Base-by-base conservation (phyloP, 2,888 invertebrate genomes). In the Aplocera efformata region DNA sequence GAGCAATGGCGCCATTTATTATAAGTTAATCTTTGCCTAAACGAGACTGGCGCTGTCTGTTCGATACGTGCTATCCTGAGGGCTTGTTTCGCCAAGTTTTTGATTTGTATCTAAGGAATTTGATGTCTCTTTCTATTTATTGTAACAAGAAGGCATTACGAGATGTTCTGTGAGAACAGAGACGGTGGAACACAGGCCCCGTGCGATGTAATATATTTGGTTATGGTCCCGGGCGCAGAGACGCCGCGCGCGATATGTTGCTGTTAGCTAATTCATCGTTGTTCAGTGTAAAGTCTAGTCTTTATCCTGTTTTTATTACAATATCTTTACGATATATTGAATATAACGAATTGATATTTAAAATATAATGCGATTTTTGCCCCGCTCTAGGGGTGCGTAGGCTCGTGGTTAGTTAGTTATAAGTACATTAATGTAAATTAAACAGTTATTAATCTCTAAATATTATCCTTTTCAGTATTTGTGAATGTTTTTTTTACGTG, bases 231-330 rank as follows among this genome's bases (percentile, higher is more conserved):
- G 68, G 67, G 67, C 72, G 52, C 57, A 57, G 62, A 53, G 72
- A 52, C 34, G 35, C 54, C 58, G 56, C 58, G 63, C 63, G 76
- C 79, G 76, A 71, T 73, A 72, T 69, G 72, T 80, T 78, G 81
- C 79, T 79, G 79, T 83, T 82, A 75, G 81, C 78, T 72, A 74
- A 74, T 66, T 79, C 77, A 76, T 82, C 82, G 83, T 84, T 88
- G 78, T 80, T 86, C 86, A 85, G 86, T 89, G 88, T 88, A 88
- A 84, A 83, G 86, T 89, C 89, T 89, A 89, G 89, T 89, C 89
- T 86, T 84, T 86, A 88, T 84, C 66, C 83, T 85, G 84, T 86
- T 86, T 80, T 74, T 75, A 79, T 82, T n/a, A n/a, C n/a, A 17
- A 3, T 79, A 80, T 82, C 77, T 80, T 73, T 82, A 82, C 74